phyloP scores from a whole-genome alignment of 2,113 vertebrate genomes.

The Fregetta grallaria region DNA sequence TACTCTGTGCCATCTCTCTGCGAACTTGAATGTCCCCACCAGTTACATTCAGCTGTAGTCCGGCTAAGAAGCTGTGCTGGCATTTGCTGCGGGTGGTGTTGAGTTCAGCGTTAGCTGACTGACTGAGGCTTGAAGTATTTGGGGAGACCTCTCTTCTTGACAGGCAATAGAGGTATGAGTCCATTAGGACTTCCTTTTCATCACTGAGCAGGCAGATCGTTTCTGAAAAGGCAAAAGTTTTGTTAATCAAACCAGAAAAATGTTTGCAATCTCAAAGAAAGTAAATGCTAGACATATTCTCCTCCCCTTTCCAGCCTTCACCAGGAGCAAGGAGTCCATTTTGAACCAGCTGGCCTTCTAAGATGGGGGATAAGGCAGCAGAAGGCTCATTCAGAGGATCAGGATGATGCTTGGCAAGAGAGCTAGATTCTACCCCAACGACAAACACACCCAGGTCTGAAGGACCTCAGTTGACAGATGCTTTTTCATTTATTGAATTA shows the following conservation, averaged over 20 bases:
- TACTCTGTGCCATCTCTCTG: neutral
- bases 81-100: neutral
- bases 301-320: neutral
- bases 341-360: neutral
- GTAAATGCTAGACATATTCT: neutral
- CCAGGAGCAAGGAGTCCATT: neutral
- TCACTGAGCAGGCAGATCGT: neutral
- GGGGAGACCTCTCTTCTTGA: neutral
- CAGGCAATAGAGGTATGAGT: neutral
- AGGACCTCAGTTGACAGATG: neutral
- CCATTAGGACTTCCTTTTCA: neutral
- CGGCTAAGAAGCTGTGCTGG: neutral
- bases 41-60: neutral
- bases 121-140: neutral
- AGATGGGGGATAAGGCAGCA: neutral
- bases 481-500: neutral
- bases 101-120: neutral
- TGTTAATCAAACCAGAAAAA: neutral
- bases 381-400: neutral
- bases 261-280: neutral
- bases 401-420: neutral
- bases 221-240: neutral
- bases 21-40: neutral
- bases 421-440: neutral
- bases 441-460: neutral